A percentile compares a stretch with the other conserved stretches of the same genome.
Evolutionary conservation across 2,888 invertebrate species (phyloP).

Genomic region (Cosmia pyralina): DNA sequence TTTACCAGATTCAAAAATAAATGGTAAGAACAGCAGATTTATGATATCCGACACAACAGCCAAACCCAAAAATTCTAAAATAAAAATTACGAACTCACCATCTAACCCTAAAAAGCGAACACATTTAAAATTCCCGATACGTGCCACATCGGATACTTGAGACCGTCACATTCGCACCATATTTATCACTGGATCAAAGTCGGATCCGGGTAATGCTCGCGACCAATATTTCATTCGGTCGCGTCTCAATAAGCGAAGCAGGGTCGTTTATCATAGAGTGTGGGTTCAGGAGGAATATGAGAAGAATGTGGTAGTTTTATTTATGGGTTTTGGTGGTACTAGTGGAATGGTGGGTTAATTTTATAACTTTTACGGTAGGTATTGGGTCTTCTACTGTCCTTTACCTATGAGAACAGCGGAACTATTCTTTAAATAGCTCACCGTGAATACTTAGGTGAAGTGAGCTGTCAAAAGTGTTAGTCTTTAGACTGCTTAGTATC

Average conservation of each 20-base stretch:
- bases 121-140: constrained; percentile 73
- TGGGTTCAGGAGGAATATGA: constrained; percentile 43
- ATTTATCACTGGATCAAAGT: constrained; percentile 85
- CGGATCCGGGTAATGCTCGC: constrained; percentile 67
- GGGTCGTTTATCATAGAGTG: constrained; percentile 74
- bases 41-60: neutral
- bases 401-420: no score
- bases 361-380: no score
- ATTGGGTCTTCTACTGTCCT: no score
- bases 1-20: neutral
- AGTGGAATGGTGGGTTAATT: no score
- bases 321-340: constrained; percentile 5
- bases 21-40: neutral
- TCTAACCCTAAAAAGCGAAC: constrained; percentile 57
- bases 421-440: no score
- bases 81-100: constrained; percentile 9
- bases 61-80: neutral
- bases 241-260: constrained; percentile 80
- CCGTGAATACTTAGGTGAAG: no score
- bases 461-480: no score
- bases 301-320: constrained; percentile 57
- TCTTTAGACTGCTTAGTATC: no score
- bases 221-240: constrained; percentile 82
- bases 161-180: constrained; percentile 76
- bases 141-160: constrained; percentile 63